Evolutionary conservation across 23 tunicate species (phyloP), one percentile per base, ranked within the genome.

Genomic region (Styela clava): DNA sequence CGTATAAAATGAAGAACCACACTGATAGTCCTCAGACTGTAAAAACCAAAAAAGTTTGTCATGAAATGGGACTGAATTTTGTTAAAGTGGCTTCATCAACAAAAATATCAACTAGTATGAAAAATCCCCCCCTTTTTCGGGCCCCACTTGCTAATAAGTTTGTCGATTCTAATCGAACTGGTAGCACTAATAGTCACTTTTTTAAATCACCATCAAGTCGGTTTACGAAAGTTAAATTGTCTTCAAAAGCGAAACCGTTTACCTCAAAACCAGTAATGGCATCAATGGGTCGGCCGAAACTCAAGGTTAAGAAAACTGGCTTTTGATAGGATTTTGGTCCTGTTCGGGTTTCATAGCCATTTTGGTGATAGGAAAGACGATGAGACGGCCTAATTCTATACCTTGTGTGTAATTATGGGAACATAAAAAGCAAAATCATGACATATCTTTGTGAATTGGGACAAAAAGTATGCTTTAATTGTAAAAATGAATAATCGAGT

Each of bases 1-100:
- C 1, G 21, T 22, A 28, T 52, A 51, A 9, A 9, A 18, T 2
- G 12, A 2, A 1, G 51, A 33, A 25, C 2, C 65, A 21, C 16
- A 35, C 2, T 69, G 85, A 81, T 27, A 81, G 85, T 56, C 85
- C 85, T 37, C 65, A 74, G 3, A 84, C 87, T 2, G 70, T 28
- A 12, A 27, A 69, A 9, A 79, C 27, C 25, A 71, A 62, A 27
- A 26, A 78, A 25, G 64, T 68, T 21, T 64, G 83, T 24, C 26
- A 32, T 9, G 78, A 79, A 70, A 79, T 33, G 71, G 89, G 82
- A 69, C 62, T 78, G 16, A 37, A 36, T 19, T 74, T 79, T 51
- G 81, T 78, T 24, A 56, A 56, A 62, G 33, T 37, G 2, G 35
- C 35, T 2, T 74, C 91, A 2, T 52, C 63, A 2, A 56, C 68